A percentile compares a stretch with the other conserved stretches of the same genome.
Conservation (phyloP, 2,797 vertebrate genomes). For the Saguinus oedipus region DNA sequence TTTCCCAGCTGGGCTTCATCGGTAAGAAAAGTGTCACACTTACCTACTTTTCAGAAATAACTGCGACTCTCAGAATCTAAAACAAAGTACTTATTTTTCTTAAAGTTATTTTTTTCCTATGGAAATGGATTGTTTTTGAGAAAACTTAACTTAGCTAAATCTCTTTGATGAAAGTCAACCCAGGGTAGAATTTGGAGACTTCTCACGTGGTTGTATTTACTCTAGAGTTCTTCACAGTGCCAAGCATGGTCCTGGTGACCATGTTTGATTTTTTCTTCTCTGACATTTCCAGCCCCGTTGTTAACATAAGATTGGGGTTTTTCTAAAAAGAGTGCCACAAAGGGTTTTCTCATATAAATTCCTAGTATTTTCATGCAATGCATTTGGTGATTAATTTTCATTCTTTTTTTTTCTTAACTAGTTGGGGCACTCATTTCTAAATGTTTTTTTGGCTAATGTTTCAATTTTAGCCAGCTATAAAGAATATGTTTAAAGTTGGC, state of each 20-base stretch:
- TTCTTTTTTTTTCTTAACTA: not conserved
- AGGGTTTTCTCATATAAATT: not conserved
- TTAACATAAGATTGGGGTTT: not conserved
- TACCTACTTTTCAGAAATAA: conserved; percentile 34
- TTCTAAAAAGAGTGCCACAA: not conserved
- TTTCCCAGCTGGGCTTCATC: conserved; percentile 99
- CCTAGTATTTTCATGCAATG: not conserved
- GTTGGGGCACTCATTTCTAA: not conserved
- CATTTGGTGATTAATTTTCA: not conserved
- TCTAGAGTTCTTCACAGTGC: accelerated
- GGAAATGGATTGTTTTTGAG: conserved; percentile 6
- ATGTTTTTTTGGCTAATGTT: not conserved
- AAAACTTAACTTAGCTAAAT: not conserved
- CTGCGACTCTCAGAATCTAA: conserved; percentile 43
- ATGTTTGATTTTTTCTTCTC: not conserved
- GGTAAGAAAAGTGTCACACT: conserved; percentile 86
- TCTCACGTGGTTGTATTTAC: not conserved
- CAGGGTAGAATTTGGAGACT: not conserved
- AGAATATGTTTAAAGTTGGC: not conserved
- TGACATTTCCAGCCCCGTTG: accelerated
- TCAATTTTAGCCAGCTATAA: not conserved
- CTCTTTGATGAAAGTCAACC: not conserved
- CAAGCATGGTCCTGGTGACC: accelerated
- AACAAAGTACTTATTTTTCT: not conserved
- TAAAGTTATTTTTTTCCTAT: not conserved